These are phyloP conservation scores for Pseudorhiza aurosa DNA, from an alignment of 30 jellyfish, hydroid and myxozoan genomes.

Conservation along the genomic window DNA sequence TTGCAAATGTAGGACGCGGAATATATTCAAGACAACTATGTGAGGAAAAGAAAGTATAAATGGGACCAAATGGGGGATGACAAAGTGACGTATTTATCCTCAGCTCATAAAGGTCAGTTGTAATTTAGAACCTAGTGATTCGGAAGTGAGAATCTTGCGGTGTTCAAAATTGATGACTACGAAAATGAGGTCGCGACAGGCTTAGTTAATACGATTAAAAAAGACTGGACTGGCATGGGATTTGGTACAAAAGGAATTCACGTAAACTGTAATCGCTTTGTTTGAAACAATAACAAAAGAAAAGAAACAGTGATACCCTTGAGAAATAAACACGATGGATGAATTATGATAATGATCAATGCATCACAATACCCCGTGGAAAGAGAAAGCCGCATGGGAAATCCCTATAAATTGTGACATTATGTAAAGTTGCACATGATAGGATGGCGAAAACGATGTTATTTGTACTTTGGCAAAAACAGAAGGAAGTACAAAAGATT, in stretches of 20 bases:
- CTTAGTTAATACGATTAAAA: neutral
- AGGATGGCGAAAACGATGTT: neutral
- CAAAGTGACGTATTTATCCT: too few species aligned
- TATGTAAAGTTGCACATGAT: neutral
- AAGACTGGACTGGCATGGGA: neutral
- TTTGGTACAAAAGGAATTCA: neutral
- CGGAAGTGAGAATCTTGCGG: neutral
- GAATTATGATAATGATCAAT: neutral
- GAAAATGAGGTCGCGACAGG: neutral
- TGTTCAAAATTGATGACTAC: neutral
- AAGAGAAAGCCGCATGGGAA: neutral
- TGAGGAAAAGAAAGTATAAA: too few species aligned
- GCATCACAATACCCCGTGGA: neutral
- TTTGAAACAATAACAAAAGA: neutral
- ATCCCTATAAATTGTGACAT: neutral
- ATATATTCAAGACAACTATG: too few species aligned
- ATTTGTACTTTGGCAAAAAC: conserved; percentile 9
- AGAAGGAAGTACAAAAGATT: neutral
- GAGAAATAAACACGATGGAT: neutral
- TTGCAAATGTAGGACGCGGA: too few species aligned
- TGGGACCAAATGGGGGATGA: too few species aligned
- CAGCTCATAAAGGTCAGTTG: too few species aligned
- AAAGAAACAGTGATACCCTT: conserved; percentile 1
- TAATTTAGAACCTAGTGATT: too few species aligned
- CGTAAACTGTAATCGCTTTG: neutral